Evolutionary conservation across 1,140 invertebrate genomes (phyloP).

Genomic region (Penaeus vannamei): DNA sequence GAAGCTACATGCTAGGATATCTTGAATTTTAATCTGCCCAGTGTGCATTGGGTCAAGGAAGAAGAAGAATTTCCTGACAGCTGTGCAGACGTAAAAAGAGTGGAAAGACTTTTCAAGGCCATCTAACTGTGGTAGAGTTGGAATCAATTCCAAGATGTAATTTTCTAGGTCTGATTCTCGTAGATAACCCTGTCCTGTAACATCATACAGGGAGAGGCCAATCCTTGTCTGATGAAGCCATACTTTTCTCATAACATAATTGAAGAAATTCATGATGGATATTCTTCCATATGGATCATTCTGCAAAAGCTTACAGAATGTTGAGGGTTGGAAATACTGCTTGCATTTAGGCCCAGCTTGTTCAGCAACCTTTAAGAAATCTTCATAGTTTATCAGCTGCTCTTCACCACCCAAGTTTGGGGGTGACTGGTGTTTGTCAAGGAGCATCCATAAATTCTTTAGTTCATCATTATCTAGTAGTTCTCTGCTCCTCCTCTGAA

Average conservation of each 20-base stretch:
- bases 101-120: constrained; percentile 94
- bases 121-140: constrained; percentile 89
- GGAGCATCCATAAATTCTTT: constrained; percentile 85
- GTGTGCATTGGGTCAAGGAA: constrained; percentile 92
- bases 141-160: constrained; percentile 94
- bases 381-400: constrained; percentile 87
- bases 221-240: constrained; percentile 95
- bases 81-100: constrained; percentile 96
- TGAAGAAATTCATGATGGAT: constrained; percentile 88
- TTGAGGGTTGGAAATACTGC: constrained; percentile 86
- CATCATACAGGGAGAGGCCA: constrained; percentile 93
- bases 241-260: constrained; percentile 95
- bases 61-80: constrained; percentile 95
- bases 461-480: constrained; percentile 90
- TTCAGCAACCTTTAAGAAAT: constrained; percentile 82
- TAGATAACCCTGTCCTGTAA: constrained; percentile 91
- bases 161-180: constrained; percentile 92
- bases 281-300: constrained; percentile 87
- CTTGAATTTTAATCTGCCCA: constrained; percentile 89
- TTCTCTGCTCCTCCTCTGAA: constrained; percentile 87
- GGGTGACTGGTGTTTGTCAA: constrained; percentile 85
- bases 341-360: constrained; percentile 81
- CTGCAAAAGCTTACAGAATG: constrained; percentile 89
- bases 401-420: constrained; percentile 80
- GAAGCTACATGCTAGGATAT: constrained; percentile 92